Conservation (phyloP, 2,888 invertebrate species). For the Clusia tigrina region DNA sequence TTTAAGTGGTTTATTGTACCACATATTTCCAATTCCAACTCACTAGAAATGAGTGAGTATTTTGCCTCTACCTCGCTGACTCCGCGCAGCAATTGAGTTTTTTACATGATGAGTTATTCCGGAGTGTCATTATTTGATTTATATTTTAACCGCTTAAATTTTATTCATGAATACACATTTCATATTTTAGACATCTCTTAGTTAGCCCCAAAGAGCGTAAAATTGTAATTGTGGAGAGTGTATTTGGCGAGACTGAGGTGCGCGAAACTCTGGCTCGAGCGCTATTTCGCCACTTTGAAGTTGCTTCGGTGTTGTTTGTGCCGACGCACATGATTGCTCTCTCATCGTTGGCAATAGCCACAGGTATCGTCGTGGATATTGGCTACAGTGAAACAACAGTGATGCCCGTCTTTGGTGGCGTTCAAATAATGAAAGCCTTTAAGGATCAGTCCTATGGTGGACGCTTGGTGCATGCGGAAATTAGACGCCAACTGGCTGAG, state of each 20-base stretch:
- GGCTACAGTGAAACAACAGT: conserved; percentile 86
- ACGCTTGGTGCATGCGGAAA: conserved; percentile 74
- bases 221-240: conserved; percentile 90
- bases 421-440: conserved; percentile 84
- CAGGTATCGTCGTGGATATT: conserved; percentile 85
- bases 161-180: no score
- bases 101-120: no score
- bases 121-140: no score
- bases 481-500: conserved; percentile 66
- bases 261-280: conserved; percentile 90
- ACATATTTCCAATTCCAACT: no score
- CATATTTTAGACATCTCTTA: conserved; percentile 86
- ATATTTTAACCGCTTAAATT: no score
- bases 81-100: no score
- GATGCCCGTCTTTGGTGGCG: conserved; percentile 86
- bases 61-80: no score
- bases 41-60: no score
- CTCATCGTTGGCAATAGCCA: conserved; percentile 81
- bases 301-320: conserved; percentile 80
- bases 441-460: conserved; percentile 83
- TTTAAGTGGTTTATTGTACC: no score
- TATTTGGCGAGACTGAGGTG: conserved; percentile 82
- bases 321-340: conserved; percentile 86
- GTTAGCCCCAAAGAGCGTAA: conserved; percentile 93
- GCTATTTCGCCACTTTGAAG: conserved; percentile 92